Evolutionary conservation across 37 sponge, comb jelly and placozoan genomes (phyloP), one percentile per base, ranked within the genome.

Genomic region (Trichoplax adhaerens): DNA sequence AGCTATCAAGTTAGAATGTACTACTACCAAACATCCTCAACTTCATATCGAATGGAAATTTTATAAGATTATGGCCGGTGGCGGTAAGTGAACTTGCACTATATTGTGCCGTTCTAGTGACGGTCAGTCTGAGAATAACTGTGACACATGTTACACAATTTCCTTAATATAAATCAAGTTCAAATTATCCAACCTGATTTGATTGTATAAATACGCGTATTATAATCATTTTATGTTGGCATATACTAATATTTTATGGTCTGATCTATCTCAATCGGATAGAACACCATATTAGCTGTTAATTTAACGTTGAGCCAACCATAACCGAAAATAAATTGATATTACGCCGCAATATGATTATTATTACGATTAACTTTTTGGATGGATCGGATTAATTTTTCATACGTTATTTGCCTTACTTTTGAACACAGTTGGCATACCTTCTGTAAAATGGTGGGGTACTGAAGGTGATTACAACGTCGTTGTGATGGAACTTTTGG

Each of bases 401-500:
- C 12, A 10, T 12, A 12, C 12, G 62, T 12, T 60, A n/a, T 67
- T n/a, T 67, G 12, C 59, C 49, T 50, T 54, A 54, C 50, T 68
- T 29, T 64, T 8, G 29, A 29, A 29, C 29, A 29, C 72, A 97
- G 99, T 98, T 72, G 99, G 99, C 3, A 93, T 98, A 47, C 99
- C 99, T 5, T 76, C 81, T 56, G 84, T 98, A 72, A 85, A 84
- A 58, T 98, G 99, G 99, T 88, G 91, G 78, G 99, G 99, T 4
- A 87, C 91, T 65, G 99, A 98, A 73, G 99, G 99, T 6, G 99
- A 98, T 66, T 87, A 93, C 88, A 98, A 98, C 62, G 94, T 98
- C 4, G 65, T 98, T 60, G 94, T 98, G 50, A 92, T 98, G 99
- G 94, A 98, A 68, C 74, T 98, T 47, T 80, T 98, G 46, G 94